phyloP scores from a whole-genome alignment of 1,140 invertebrate genomes.

The Calephelis virginiensis region DNA sequence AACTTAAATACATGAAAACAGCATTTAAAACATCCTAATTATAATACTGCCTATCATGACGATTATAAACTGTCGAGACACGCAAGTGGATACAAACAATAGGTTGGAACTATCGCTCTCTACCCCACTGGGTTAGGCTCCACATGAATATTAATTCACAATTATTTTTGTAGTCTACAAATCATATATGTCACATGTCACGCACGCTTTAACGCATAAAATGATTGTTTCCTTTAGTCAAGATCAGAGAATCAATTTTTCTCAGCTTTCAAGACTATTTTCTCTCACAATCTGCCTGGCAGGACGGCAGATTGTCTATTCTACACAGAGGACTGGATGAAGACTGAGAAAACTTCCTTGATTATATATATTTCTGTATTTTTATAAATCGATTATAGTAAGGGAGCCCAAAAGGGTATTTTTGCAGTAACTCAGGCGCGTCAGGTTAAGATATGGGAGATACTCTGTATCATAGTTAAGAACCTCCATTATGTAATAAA shows the following conservation, averaged over 20 bases:
- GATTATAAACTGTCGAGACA: constrained; percentile 13
- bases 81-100: constrained; percentile 18
- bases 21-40: constrained; percentile 6
- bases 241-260: neutral
- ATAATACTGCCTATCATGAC: constrained; percentile 10
- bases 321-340: no score
- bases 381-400: no score
- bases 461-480: no score
- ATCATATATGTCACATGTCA: constrained; percentile 15
- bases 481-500: no score
- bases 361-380: no score
- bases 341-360: no score
- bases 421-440: no score
- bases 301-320: no score
- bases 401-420: no score
- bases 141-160: constrained; percentile 9
- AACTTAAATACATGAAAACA: neutral
- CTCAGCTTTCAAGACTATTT: neutral
- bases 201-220: constrained; percentile 7
- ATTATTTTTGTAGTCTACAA: constrained; percentile 11
- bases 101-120: constrained; percentile 9
- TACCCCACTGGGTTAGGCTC: constrained; percentile 4
- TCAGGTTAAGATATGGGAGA: no score
- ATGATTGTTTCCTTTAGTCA: neutral
- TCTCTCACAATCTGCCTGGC: neutral